These are phyloP conservation scores for Drosophila prostipennis DNA, from an alignment of 2,888 invertebrate genomes.

Conservation along the genomic window DNA sequence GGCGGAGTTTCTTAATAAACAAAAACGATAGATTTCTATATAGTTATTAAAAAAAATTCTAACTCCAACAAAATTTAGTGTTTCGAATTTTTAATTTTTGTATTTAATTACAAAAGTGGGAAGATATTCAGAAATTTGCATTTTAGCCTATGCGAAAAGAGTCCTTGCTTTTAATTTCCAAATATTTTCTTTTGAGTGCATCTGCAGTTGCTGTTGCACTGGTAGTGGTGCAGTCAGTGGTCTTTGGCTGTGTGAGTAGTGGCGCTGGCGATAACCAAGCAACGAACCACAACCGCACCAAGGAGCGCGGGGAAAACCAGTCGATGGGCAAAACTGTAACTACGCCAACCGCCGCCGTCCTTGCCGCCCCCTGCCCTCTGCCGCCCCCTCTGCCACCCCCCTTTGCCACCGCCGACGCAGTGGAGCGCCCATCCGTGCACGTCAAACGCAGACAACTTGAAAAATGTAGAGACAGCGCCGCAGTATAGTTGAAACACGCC, in stretches of 20 bases:
- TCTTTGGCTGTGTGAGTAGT: slow-evolving; percentile 51
- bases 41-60: too few relatives aligned
- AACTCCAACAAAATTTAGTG: too few relatives aligned
- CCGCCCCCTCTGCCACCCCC: slow-evolving; percentile 8
- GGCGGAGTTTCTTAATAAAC: too few relatives aligned
- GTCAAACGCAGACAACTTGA: slow-evolving; percentile 81
- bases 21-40: too few relatives aligned
- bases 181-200: slow-evolving; percentile 11
- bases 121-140: too few relatives aligned
- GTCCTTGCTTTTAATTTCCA: too few relatives aligned
- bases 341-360: slow-evolving; percentile 64
- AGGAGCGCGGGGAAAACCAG: slow-evolving; percentile 24
- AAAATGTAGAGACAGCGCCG: slow-evolving; percentile 80
- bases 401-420: slow-evolving; percentile 58
- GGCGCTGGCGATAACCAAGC: slow-evolving; percentile 77
- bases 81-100: too few relatives aligned
- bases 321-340: slow-evolving; percentile 69
- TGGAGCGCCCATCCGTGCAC: slow-evolving; percentile 80
- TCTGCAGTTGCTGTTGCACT: slow-evolving; percentile 17
- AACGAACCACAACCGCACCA: slow-evolving; percentile 75
- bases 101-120: too few relatives aligned
- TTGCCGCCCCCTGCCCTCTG: slow-evolving; percentile 20
- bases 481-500: slow-evolving; percentile 79
- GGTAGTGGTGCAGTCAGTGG: slow-evolving; percentile 27
- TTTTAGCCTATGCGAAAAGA: too few relatives aligned